A percentile compares a stretch with the other conserved stretches of the same genome.
phyloP scores from a whole-genome alignment of 2,797 vertebrate species.

The Dryobates pubescens region DNA sequence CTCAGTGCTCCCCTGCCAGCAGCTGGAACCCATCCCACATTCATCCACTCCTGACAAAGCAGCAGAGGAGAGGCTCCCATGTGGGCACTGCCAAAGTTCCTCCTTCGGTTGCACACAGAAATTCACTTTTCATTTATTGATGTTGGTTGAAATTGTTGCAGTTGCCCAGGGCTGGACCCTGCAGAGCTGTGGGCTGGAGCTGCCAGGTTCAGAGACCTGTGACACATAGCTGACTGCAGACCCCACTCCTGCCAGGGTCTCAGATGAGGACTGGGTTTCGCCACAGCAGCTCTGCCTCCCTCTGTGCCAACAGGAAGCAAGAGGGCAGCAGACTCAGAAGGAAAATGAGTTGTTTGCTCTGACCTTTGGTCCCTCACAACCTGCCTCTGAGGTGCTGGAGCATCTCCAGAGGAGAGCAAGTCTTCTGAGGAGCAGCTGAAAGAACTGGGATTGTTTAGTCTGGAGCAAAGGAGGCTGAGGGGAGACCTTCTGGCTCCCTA shows the following conservation, averaged over 20 bases:
- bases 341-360: not conserved
- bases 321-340: not conserved
- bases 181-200: not conserved
- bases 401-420: too few species aligned
- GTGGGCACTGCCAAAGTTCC: not conserved
- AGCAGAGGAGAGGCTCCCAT: not conserved
- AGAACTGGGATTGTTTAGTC: too few species aligned
- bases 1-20: not conserved
- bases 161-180: too few species aligned
- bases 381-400: too few species aligned
- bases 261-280: not conserved
- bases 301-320: not conserved
- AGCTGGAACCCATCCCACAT: not conserved
- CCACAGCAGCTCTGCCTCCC: not conserved
- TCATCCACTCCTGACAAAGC: not conserved
- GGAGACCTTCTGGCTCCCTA: too few species aligned
- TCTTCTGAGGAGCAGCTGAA: too few species aligned
- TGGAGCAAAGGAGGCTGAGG: too few species aligned
- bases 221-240: not conserved
- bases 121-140: not conserved
- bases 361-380: not conserved
- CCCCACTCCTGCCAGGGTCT: not conserved
- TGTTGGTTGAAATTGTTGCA: too few species aligned
- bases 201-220: rapidly evolving
- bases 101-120: rapidly evolving